Evolutionary conservation across 2,113 vertebrate species (phyloP).

Genomic region (Cephalopholis sonnerati): DNA sequence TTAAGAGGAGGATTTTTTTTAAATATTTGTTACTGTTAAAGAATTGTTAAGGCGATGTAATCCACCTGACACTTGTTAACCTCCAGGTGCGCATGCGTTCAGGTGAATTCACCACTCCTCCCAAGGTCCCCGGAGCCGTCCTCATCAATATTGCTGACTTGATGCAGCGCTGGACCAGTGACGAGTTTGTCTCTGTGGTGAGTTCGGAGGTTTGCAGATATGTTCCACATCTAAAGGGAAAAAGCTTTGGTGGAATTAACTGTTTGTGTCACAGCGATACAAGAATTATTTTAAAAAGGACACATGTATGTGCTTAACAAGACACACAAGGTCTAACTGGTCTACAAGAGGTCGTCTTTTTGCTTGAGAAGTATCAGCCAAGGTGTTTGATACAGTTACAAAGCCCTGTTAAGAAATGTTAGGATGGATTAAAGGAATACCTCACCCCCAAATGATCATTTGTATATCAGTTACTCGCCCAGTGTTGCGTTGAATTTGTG

Average conservation of each 20-base stretch:
- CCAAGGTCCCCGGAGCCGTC: conserved; percentile 76
- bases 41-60: background rate
- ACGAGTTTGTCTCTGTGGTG: conserved; percentile 82
- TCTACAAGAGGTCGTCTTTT: too few relatives aligned
- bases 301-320: too few relatives aligned
- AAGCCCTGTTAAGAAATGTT: too few relatives aligned
- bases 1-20: background rate
- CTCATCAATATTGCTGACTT: conserved; percentile 85
- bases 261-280: background rate
- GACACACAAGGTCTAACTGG: too few relatives aligned
- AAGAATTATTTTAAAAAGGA: too few relatives aligned
- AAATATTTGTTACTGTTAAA: background rate
- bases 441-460: too few relatives aligned
- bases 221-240: background rate
- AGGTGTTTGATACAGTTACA: too few relatives aligned
- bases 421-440: too few relatives aligned
- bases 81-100: conserved; percentile 76
- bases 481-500: too few relatives aligned
- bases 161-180: conserved; percentile 86
- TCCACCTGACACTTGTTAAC: background rate
- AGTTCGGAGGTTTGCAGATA: conserved; percentile 28
- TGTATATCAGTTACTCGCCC: too few relatives aligned
- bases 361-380: too few relatives aligned
- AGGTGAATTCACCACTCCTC: conserved; percentile 75
- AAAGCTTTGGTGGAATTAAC: background rate